Evolutionary conservation across 2,113 vertebrate species (phyloP).

Genomic region (Hemicordylus capensis): DNA sequence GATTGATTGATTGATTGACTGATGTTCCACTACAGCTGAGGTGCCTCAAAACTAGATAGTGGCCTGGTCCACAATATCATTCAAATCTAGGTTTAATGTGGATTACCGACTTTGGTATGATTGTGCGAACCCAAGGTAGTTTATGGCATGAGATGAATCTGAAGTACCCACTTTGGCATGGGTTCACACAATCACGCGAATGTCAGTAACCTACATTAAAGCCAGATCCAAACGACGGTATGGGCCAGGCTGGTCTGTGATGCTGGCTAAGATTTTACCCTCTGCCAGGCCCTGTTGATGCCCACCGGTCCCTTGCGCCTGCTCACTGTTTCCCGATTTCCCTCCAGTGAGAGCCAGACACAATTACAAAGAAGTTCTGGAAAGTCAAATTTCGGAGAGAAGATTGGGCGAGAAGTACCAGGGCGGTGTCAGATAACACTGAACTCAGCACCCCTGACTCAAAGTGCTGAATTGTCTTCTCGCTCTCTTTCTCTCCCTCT

Average conservation of each 20-base stretch:
- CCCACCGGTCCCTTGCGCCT: not conserved
- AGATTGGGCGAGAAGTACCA: not conserved
- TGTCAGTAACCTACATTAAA: no score
- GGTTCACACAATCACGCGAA: no score
- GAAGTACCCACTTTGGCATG: no score
- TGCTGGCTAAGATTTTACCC: not conserved
- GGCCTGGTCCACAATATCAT: no score
- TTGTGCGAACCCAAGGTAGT: no score
- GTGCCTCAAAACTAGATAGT: no score
- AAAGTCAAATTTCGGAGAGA: not conserved
- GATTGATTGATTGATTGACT: no score
- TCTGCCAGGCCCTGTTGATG: not conserved
- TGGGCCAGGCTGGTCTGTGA: not conserved
- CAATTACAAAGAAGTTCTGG: not conserved
- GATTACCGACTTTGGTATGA: no score
- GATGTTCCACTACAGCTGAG: no score
- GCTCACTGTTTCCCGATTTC: not conserved
- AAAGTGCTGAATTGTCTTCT: conserved; percentile 14
- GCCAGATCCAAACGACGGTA: no score
- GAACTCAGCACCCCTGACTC: conserved; percentile 17
- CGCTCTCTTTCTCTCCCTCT: not conserved
- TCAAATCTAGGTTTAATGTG: no score
- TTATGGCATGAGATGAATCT: no score
- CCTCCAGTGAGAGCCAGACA: not conserved
- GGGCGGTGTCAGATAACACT: conserved; percentile 23